Evolutionary conservation across 1,140 invertebrate species (phyloP), one percentile per base, ranked within the genome.

Genomic region (Bombus soroeensis): DNA sequence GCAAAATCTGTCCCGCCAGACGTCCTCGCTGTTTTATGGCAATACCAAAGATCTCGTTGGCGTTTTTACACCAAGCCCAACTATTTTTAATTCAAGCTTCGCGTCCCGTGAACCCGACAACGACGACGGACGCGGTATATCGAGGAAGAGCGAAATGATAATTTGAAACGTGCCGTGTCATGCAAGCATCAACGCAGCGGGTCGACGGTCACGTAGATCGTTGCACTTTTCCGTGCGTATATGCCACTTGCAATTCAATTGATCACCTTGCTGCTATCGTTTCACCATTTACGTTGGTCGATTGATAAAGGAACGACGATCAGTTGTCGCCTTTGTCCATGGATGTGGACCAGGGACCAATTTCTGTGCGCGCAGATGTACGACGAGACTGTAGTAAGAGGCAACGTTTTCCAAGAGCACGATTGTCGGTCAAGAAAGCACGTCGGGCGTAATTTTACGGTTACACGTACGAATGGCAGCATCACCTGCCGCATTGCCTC

Each of bases 201-300:
- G 71, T 85, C 78, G 78, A 66, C 79, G 84, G 59, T 85, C 84
- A 85, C 70, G 84, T 85, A 85, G 79, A 85, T 85, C 78, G 84
- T 81, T 81, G 84, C 84, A 85, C 84, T 75, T 81, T 81, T 70
- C 41, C 76, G 64, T 22, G 39, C 64, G n/a, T 53, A 8, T 59
- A 70, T 53, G 64, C 77, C 66, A 39, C 79, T 75, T 74, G 78
- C 84, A 22, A 86, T 86, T 77, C 70, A 62, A 82, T 83, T 34
- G 85, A 72, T 72, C 85, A 59, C 53, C 64, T 86, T 62, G 76
- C 68, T 43, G 15, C n/a, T 43, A 37, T 73, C 83, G 83, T 73
- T 80, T 62, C 68, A 6, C 75, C 66, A 39, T 79, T 84, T 79
- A 59, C 75, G 78, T 28, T 28, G 2, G 10, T 18, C 73, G 81